Conservation (phyloP, 2,113 vertebrate species). For the Rhinolophus ferrumequinum region DNA sequence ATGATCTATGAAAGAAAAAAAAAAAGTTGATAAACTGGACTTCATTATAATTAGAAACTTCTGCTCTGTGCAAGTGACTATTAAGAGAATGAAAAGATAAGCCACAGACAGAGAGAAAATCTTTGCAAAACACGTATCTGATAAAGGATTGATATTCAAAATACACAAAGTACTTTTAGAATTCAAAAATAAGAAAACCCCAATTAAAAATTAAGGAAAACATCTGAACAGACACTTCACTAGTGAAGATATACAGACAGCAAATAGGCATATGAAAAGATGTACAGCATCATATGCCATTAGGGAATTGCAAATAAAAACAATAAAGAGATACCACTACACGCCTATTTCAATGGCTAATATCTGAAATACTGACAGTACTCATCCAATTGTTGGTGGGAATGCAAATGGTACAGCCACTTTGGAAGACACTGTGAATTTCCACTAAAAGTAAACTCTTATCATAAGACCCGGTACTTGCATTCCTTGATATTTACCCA, state of each 20-base stretch:
- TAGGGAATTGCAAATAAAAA: neutral
- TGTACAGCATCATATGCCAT: neutral
- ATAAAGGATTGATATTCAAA: neutral
- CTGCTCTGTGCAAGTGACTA: neutral
- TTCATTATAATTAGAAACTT: neutral
- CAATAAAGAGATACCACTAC: neutral
- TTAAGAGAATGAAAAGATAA: neutral
- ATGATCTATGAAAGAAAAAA: neutral
- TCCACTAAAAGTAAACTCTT: neutral
- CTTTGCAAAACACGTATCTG: neutral
- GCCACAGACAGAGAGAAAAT: neutral
- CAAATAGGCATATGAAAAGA: neutral
- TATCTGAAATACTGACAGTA: neutral
- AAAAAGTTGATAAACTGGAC: neutral
- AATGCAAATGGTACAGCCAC: neutral
- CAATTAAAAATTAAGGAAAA: neutral
- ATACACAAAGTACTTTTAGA: neutral
- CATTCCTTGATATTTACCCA: neutral
- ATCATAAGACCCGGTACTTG: neutral
- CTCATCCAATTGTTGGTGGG: neutral
- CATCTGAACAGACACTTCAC: neutral
- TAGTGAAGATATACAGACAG: neutral
- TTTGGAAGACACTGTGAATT: neutral
- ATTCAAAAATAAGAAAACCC: neutral
- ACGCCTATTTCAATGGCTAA: neutral